These are phyloP conservation scores for Mechanitis mazaeus DNA, from an alignment of 2,888 invertebrate genomes.

Conservation along the genomic window DNA sequence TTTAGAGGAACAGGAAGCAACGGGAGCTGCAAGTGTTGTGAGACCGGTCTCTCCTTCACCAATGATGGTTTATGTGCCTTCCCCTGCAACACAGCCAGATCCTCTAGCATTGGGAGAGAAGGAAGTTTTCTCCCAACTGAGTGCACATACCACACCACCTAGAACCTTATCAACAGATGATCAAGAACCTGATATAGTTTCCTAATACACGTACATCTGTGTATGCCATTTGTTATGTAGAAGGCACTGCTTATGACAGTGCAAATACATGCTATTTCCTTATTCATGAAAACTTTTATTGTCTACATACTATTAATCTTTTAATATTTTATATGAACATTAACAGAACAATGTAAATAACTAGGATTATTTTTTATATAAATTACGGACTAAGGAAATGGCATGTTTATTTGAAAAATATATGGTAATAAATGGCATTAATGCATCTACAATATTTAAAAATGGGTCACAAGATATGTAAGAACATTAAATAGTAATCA, in stretches of 20 bases:
- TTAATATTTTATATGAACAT: conserved; percentile 30
- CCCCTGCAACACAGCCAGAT: conserved; percentile 60
- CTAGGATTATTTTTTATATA: conserved; percentile 40
- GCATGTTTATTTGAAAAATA: conserved; percentile 21
- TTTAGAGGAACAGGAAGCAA: conserved; percentile 89
- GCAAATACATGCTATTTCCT: conserved; percentile 38
- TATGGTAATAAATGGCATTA: neutral
- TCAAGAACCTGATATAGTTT: conserved; percentile 61
- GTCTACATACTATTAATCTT: conserved; percentile 7
- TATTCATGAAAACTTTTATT: conserved; percentile 39
- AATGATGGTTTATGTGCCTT: conserved; percentile 72
- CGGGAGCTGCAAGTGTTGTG: conserved; percentile 78
- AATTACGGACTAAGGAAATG: conserved; percentile 49
- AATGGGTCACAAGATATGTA: neutral
- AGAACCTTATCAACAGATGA: conserved; percentile 63
- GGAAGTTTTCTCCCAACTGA: conserved; percentile 70
- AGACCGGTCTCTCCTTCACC: conserved; percentile 79
- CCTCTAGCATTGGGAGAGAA: conserved; percentile 69
- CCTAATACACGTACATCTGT: conserved; percentile 59
- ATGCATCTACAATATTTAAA: neutral
- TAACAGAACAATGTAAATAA: conserved; percentile 65
- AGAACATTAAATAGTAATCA: no score
- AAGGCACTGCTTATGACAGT: conserved; percentile 50
- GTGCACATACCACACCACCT: conserved; percentile 57
- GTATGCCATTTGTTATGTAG: conserved; percentile 45